Evolutionary conservation across 2,888 invertebrate genomes (phyloP).

Genomic region (Drosophila colorata): DNA sequence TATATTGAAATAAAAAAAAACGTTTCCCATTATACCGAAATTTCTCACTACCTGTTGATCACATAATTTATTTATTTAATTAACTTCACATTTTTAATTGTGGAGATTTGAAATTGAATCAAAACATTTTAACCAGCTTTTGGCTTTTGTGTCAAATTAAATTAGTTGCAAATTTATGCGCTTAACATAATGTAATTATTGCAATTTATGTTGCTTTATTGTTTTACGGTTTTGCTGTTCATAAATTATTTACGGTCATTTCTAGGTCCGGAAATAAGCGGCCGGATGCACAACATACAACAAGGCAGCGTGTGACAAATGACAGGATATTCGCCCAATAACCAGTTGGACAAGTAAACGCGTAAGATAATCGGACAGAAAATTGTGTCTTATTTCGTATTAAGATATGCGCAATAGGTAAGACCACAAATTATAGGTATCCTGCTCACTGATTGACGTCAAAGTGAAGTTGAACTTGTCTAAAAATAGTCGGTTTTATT

Average conservation of each 20-base stretch:
- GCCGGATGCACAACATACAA: conserved; percentile 42
- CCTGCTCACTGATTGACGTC: conserved; percentile 29
- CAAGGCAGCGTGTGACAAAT: conserved; percentile 29
- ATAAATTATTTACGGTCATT: conserved; percentile 47
- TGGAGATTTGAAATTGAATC: not conserved
- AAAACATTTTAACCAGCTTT: conserved; percentile 7
- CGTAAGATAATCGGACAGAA: not conserved
- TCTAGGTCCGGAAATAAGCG: conserved; percentile 32
- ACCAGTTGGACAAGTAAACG: not conserved
- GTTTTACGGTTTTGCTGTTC: conserved; percentile 11
- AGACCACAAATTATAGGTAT: not conserved
- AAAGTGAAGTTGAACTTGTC: conserved; percentile 7
- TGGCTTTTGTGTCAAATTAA: not conserved
- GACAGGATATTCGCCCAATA: conserved; percentile 36
- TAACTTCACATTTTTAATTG: not conserved
- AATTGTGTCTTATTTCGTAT: not conserved
- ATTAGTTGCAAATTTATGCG: conserved; percentile 25
- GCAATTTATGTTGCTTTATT: conserved; percentile 39
- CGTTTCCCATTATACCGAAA: not conserved
- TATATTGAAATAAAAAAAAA: too few relatives aligned
- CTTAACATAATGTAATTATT: conserved; percentile 39
- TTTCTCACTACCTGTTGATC: conserved; percentile 7
- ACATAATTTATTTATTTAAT: conserved; percentile 4
- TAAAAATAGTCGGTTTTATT: conserved; percentile 33
- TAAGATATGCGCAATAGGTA: too few relatives aligned